A percentile compares a stretch with the other conserved stretches of the same genome.
Conservation (phyloP, 2,888 invertebrate species). For the Coelinius sp. region DNA sequence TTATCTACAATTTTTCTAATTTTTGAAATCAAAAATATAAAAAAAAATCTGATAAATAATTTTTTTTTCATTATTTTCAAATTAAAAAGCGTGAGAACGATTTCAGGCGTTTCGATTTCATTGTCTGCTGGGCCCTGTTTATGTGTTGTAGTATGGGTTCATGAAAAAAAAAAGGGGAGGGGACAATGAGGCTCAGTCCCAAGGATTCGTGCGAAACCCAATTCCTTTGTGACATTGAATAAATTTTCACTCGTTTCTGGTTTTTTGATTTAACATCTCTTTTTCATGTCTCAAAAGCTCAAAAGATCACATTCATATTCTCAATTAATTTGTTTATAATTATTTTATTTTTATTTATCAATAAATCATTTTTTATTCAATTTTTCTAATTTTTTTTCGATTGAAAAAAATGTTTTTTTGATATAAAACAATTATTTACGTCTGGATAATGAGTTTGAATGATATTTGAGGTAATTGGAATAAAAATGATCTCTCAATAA, state of each 20-base stretch:
- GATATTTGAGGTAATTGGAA: no score
- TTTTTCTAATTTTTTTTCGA: no score
- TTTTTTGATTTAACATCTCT: neutral
- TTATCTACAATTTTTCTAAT: no score
- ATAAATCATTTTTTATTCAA: neutral
- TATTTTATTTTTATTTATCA: neutral
- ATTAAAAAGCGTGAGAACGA: neutral
- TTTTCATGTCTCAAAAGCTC: neutral
- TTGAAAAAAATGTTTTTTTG: no score
- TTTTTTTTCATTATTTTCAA: neutral
- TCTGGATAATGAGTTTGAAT: no score
- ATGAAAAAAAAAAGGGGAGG: neutral
- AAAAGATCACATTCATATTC: neutral
- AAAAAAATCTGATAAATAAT: neutral
- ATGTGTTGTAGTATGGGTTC: neutral
- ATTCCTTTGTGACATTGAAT: slow-evolving; percentile 24
- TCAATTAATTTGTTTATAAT: neutral
- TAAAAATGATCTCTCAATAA: no score
- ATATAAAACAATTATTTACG: no score
- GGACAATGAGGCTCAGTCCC: slow-evolving; percentile 19
- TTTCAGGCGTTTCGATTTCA: neutral
- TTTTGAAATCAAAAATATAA: no score
- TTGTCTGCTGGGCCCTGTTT: neutral
- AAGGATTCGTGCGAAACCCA: slow-evolving; percentile 24
- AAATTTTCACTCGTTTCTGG: neutral